A percentile compares a stretch with the other conserved stretches of the same genome.
These are phyloP conservation scores for Heliocidaris tuberculata DNA, from an alignment of 35 echinoderm and acorn worm species.

Conservation along the genomic window DNA sequence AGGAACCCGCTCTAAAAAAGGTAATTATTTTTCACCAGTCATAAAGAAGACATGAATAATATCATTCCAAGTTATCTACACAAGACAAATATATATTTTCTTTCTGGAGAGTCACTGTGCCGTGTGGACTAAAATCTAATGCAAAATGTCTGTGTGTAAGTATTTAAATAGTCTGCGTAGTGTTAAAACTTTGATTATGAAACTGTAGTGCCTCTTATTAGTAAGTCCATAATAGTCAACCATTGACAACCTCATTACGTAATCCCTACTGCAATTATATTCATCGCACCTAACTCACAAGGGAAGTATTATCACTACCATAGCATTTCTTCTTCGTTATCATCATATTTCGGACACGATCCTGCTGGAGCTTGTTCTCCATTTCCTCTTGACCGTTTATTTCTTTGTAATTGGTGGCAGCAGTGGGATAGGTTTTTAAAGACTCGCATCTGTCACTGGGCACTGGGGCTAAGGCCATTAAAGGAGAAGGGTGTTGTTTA, in stretches of 20 bases:
- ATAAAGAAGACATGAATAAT: background rate
- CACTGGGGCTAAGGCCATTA: conserved; percentile 3
- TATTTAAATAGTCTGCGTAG: background rate
- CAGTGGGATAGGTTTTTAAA: background rate
- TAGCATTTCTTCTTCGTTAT: background rate
- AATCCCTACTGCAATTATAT: background rate
- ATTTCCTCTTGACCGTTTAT: background rate
- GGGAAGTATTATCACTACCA: background rate
- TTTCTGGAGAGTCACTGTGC: background rate
- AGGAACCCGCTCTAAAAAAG: background rate
- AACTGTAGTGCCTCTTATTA: background rate
- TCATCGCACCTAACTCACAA: background rate
- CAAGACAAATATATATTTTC: background rate
- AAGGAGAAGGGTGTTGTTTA: conserved; percentile 15
- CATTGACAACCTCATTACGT: background rate
- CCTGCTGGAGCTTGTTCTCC: background rate
- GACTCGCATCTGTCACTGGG: background rate
- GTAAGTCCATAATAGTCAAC: background rate
- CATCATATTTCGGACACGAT: background rate
- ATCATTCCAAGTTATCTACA: background rate
- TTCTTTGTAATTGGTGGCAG: background rate
- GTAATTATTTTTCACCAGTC: background rate
- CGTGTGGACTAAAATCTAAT: background rate
- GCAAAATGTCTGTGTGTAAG: background rate
- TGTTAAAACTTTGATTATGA: background rate